These are phyloP conservation scores for Mobula hypostoma DNA, from an alignment of 2,113 vertebrate species.

Conservation along the genomic window DNA sequence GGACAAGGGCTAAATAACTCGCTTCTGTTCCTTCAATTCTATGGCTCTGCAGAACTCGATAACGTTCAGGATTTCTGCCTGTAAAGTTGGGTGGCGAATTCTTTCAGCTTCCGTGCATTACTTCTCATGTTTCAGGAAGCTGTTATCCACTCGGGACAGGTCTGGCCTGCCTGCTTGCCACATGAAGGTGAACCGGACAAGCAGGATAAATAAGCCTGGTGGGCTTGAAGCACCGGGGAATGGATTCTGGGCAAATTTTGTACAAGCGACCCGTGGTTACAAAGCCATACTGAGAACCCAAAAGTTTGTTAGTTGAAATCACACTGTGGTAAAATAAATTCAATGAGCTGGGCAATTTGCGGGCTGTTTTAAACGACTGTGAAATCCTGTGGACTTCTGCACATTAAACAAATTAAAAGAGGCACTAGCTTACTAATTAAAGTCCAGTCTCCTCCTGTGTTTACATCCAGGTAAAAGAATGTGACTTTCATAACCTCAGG, in stretches of 20 bases:
- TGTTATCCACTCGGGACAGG: background rate
- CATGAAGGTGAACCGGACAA: background rate
- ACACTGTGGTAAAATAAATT: background rate
- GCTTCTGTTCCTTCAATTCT: too few relatives aligned
- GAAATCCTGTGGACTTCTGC: background rate
- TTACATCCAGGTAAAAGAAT: background rate
- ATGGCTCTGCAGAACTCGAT: too few relatives aligned
- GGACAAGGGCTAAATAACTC: too few relatives aligned
- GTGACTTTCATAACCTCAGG: background rate
- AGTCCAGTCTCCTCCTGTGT: background rate
- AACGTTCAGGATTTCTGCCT: background rate
- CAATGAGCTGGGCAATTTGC: background rate
- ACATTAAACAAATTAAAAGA: background rate
- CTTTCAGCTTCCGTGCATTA: too few relatives aligned
- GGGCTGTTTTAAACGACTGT: background rate
- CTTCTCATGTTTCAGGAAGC: background rate
- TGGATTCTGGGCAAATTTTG: background rate
- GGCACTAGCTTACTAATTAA: background rate
- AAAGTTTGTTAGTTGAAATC: background rate
- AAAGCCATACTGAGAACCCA: background rate
- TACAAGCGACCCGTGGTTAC: too few relatives aligned
- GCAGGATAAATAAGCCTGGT: too few relatives aligned
- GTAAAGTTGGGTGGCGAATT: background rate
- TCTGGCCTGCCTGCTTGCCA: background rate
- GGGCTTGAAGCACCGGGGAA: background rate